Percentiles rank a stretch among this genome's conserved stretches.
Conservation (phyloP, 2,888 invertebrate genomes). For the Yponomeuta plumbellus region DNA sequence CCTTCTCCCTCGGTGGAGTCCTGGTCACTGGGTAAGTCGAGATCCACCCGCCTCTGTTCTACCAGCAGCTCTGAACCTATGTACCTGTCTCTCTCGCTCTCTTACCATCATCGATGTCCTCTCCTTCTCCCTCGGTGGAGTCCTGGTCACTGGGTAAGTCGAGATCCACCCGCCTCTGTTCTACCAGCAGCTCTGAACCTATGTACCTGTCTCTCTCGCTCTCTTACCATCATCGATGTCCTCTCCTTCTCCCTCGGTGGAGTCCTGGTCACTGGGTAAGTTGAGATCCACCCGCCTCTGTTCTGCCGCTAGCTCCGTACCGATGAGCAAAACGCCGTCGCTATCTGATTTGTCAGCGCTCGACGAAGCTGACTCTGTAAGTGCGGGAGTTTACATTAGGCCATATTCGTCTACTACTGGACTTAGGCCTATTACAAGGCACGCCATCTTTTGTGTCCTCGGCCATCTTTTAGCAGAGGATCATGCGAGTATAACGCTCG, state of each 20-base stretch:
- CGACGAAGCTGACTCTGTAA: conserved; percentile 18
- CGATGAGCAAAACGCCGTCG: conserved; percentile 80
- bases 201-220: conserved; percentile 44
- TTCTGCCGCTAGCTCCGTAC: conserved; percentile 77
- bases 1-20: conserved; percentile 91
- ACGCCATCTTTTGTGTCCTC: too few relatives aligned
- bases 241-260: conserved; percentile 87
- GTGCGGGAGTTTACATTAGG: background rate
- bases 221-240: conserved; percentile 42
- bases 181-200: conserved; percentile 79
- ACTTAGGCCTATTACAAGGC: too few relatives aligned
- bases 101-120: conserved; percentile 47
- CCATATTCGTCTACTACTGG: too few relatives aligned
- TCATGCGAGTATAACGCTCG: too few relatives aligned
- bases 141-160: conserved; percentile 81
- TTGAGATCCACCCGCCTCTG: conserved; percentile 58
- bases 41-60: conserved; percentile 54
- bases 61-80: conserved; percentile 81
- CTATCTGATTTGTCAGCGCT: conserved; percentile 36
- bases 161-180: conserved; percentile 56
- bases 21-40: conserved; percentile 78
- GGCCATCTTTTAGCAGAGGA: too few relatives aligned
- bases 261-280: conserved; percentile 82
- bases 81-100: background rate
- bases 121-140: conserved; percentile 88